Conservation (phyloP, 1,140 invertebrate genomes). For the Drosophila insularis region DNA sequence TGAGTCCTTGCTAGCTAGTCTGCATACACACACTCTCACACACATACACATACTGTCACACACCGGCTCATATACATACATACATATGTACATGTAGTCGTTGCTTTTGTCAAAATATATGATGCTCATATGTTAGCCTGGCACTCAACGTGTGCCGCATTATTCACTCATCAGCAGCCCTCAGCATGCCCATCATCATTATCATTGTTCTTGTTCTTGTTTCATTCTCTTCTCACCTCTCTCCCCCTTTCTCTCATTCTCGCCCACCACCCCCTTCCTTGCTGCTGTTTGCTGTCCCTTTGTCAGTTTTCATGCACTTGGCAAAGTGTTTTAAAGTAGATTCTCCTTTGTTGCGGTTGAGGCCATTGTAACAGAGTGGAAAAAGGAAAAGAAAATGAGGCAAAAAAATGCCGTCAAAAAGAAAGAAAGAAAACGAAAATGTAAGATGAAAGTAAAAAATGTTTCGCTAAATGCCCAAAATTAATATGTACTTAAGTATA, state of each 20-base stretch:
- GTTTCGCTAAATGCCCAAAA: constrained; percentile 53
- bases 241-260: background rate
- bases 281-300: constrained; percentile 45
- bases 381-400: constrained; percentile 17
- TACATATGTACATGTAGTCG: constrained; percentile 9
- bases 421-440: constrained; percentile 11
- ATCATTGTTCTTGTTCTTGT: constrained; percentile 63
- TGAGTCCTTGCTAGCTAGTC: constrained; percentile 54
- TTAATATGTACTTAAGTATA: constrained; percentile 4
- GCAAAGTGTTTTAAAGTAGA: constrained; percentile 70
- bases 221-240: constrained; percentile 22
- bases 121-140: constrained; percentile 70
- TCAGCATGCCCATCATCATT: constrained; percentile 71
- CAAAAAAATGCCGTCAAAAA: constrained; percentile 29
- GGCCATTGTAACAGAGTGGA: constrained; percentile 32
- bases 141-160: constrained; percentile 72
- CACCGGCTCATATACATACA: constrained; percentile 8
- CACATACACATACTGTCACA: constrained; percentile 10
- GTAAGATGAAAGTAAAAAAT: constrained; percentile 26
- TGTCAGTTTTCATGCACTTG: constrained; percentile 53
- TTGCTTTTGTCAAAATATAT: constrained; percentile 68
- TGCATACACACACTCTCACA: constrained; percentile 19
- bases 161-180: constrained; percentile 71
- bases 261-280: background rate
- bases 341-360: constrained; percentile 70